phyloP scores from a whole-genome alignment of 2,888 invertebrate species.

The Athalia circularis region DNA sequence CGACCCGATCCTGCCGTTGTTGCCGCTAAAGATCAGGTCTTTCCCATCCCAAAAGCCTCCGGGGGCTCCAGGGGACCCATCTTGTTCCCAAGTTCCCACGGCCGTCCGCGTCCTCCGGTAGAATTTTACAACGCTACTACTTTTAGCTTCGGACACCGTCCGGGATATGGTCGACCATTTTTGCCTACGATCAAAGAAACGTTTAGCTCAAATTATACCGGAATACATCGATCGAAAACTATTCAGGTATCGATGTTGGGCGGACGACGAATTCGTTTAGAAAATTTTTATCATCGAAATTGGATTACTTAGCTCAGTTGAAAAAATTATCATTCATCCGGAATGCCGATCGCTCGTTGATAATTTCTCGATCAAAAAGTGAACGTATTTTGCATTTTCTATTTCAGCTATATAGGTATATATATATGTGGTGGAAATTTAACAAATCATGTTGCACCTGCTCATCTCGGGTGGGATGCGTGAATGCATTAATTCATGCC shows the following conservation, averaged over 20 bases:
- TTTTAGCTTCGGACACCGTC: constrained; percentile 19
- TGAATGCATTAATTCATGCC: constrained; percentile 42
- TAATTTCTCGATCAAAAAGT: not conserved
- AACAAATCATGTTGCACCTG: constrained; percentile 62
- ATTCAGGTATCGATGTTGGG: too few relatives aligned
- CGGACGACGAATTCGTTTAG: too few relatives aligned
- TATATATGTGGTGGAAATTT: constrained; percentile 37
- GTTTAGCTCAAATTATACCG: too few relatives aligned
- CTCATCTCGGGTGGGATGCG: constrained; percentile 15
- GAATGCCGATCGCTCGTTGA: not conserved
- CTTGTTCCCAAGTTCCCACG: constrained; percentile 33
- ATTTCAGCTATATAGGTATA: too few relatives aligned
- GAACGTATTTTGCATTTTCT: not conserved
- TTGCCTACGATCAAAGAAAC: too few relatives aligned
- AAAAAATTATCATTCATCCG: not conserved
- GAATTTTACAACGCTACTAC: constrained; percentile 33
- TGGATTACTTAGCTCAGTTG: not conserved
- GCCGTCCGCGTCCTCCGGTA: constrained; percentile 26
- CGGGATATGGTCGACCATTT: constrained; percentile 12
- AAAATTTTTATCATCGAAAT: not conserved
- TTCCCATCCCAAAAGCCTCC: constrained; percentile 35
- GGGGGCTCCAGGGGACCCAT: not conserved
- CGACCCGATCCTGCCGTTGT: not conserved
- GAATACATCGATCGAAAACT: too few relatives aligned
- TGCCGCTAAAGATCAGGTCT: not conserved